These are phyloP conservation scores for Lerema accius DNA, from an alignment of 1,140 invertebrate genomes.

Conservation along the genomic window DNA sequence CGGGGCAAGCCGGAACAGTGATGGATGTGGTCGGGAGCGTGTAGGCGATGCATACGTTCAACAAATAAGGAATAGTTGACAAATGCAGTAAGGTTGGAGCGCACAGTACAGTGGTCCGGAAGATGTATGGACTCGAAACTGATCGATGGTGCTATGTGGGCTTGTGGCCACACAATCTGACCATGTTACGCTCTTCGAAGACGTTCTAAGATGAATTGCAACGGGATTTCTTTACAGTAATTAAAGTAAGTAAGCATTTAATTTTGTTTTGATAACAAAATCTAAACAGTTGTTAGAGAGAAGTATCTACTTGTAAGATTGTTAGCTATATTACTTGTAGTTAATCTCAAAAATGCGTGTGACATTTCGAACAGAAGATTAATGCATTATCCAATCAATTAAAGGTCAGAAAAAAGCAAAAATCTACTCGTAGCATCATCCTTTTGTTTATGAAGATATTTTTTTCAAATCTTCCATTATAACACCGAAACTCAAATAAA, in stretches of 20 bases:
- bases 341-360: too few relatives aligned
- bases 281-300: too few relatives aligned
- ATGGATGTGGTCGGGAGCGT: constrained; percentile 13
- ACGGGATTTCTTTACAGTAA: neutral
- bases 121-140: constrained; percentile 16
- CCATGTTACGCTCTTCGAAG: neutral
- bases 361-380: too few relatives aligned
- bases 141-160: neutral
- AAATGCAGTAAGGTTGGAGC: constrained; percentile 25
- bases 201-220: neutral
- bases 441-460: too few relatives aligned
- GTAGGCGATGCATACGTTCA: constrained; percentile 22
- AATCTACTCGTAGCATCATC: too few relatives aligned
- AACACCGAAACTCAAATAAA: neutral
- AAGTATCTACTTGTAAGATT: too few relatives aligned
- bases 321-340: too few relatives aligned
- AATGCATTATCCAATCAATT: too few relatives aligned
- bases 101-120: neutral
- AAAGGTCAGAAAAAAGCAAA: too few relatives aligned
- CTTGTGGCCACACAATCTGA: neutral
- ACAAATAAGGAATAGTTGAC: constrained; percentile 33
- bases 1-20: constrained; percentile 8
- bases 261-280: too few relatives aligned
- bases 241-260: too few relatives aligned
- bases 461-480: neutral